Base-by-base conservation (phyloP, 2,113 vertebrate genomes). In the Climacteris rufus region DNA sequence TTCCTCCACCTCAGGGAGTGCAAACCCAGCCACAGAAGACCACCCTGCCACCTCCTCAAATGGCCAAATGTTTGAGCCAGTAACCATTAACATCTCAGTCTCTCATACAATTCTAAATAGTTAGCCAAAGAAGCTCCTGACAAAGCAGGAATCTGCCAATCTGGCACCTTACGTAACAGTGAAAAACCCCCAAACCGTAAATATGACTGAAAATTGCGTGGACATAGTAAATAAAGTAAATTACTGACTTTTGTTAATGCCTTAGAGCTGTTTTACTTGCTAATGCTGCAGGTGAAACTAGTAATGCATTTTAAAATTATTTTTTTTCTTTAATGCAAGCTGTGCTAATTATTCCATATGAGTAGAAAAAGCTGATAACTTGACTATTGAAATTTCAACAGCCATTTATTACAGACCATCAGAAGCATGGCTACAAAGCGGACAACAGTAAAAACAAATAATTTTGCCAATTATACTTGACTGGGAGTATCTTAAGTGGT, bases 1-100 rank as follows among this genome's bases (percentile, higher is more conserved):
- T 35, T 59, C 6, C 17, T 37, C 21, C 37, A 9, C 14, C 5
- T 22, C 0, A 0, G 13, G 2, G 8, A 3, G 17, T 61, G 37
- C 59, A 61, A 61, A 28, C 11, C 35, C 59, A 28, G 59, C 17
- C 59, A 27, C 25, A 61, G 37, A 24, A 61, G 60, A 40, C 17
- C 37, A 40, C 37, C 27, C 25, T 61, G 15, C 11, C 37, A 37
- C 37, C 37, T 28, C 25, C 35, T 19, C 25, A 40, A 40, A 27
- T 39, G 5, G 5, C 28, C 25, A 61, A 61, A 30, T 13, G 25
- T 20, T 40, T 40, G 24, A 61, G 60, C 25, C 60, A 40, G 13
- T 39, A 19, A 28, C 60, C 37, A 30, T 40, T 63, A 40, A 21
- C 18, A 14, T 63, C 37, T 63, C 27, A 30, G 27, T 42, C 39